Evolutionary conservation across 1,140 invertebrate species (phyloP).

Genomic region (Aphaenogaster rudis): DNA sequence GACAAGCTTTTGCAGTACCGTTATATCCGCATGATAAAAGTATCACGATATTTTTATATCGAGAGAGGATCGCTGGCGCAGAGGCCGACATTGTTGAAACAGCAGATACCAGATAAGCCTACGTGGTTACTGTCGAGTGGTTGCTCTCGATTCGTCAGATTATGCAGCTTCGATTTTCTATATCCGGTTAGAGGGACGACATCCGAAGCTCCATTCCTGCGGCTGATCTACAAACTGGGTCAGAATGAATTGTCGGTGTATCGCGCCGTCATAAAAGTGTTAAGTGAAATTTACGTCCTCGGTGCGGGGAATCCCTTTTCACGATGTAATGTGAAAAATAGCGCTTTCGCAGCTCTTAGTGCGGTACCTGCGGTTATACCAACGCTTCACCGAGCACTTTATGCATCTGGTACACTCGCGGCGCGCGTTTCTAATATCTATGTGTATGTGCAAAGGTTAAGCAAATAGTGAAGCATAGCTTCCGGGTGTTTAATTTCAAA

Average conservation of each 20-base stretch:
- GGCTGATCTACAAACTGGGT: slow-evolving; percentile 57
- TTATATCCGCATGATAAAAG: slow-evolving; percentile 12
- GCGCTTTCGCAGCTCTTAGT: slow-evolving; percentile 40
- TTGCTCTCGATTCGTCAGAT: slow-evolving; percentile 63
- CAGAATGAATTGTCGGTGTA: slow-evolving; percentile 56
- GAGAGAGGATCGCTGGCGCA: background rate
- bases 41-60: slow-evolving; percentile 39
- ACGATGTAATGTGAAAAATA: slow-evolving; percentile 54
- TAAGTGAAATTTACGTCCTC: slow-evolving; percentile 40
- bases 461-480: slow-evolving; percentile 31
- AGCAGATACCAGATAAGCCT: slow-evolving; percentile 56
- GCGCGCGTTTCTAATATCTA: slow-evolving; percentile 9
- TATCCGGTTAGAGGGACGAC: slow-evolving; percentile 54
- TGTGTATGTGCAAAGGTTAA: slow-evolving; percentile 33
- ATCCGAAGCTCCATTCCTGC: slow-evolving; percentile 39
- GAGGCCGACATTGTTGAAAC: slow-evolving; percentile 50
- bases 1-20: slow-evolving; percentile 16
- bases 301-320: background rate
- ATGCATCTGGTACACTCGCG: slow-evolving; percentile 3
- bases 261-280: slow-evolving; percentile 4
- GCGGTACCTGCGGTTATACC: slow-evolving; percentile 11
- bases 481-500: slow-evolving; percentile 34
- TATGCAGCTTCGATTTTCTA: slow-evolving; percentile 65
- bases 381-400: slow-evolving; percentile 3
- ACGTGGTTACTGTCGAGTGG: slow-evolving; percentile 38